Evolutionary conservation across 2,797 vertebrate species (phyloP).

Genomic region (Platyrinchus mystaceus): DNA sequence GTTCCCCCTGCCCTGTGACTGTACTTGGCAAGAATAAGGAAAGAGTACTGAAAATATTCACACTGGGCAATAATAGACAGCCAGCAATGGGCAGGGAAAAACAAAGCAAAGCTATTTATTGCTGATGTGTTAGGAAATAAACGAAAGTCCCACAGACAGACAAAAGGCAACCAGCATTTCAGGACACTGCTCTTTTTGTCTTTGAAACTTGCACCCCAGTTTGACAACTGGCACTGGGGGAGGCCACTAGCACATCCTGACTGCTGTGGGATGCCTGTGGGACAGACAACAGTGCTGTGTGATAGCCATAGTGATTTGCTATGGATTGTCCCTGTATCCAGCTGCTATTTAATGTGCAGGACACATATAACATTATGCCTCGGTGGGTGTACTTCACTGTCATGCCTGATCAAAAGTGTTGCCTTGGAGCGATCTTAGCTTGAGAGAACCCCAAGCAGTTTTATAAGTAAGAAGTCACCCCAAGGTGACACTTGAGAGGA

Average conservation of each 20-base stretch:
- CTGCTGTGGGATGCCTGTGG: accelerated
- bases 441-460: conserved; percentile 41
- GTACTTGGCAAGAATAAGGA: neutral
- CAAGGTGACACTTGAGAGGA: conserved; percentile 52
- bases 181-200: neutral
- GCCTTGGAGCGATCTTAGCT: conserved; percentile 26
- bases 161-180: neutral
- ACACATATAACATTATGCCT: neutral
- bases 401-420: conserved; percentile 29
- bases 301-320: neutral
- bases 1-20: neutral
- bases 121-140: neutral
- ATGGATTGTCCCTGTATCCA: neutral
- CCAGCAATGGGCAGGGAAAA: neutral
- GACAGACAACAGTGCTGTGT: neutral
- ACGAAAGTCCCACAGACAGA: neutral
- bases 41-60: neutral
- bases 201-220: neutral
- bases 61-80: conserved; percentile 10
- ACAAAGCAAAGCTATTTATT: conserved; percentile 23
- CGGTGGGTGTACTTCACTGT: neutral
- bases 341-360: conserved; percentile 7
- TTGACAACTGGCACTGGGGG: neutral
- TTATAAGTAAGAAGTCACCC: conserved; percentile 37
- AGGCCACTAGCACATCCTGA: neutral